Evolutionary conservation across 2,113 vertebrate species (phyloP).

Genomic region (Choloepus hoffmanni): DNA sequence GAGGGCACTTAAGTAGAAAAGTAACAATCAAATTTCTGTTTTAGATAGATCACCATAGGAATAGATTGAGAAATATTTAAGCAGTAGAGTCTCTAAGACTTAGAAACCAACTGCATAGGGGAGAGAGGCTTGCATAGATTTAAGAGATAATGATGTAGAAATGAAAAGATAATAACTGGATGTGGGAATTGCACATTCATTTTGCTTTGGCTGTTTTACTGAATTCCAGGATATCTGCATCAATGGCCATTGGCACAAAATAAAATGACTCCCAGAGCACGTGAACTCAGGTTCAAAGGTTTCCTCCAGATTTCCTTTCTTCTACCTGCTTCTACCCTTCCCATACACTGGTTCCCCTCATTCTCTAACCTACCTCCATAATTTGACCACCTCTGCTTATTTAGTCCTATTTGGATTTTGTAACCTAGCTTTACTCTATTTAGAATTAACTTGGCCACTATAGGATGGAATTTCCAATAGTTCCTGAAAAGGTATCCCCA

Average conservation of each 20-base stretch:
- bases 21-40: neutral
- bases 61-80: constrained; percentile 8
- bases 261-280: neutral
- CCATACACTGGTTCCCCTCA: neutral
- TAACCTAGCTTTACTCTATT: neutral
- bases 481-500: neutral
- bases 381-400: neutral
- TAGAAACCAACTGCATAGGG: neutral
- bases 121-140: neutral
- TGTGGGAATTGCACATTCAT: neutral
- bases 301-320: constrained; percentile 11
- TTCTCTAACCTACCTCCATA: neutral
- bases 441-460: neutral
- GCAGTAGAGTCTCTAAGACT: constrained; percentile 10
- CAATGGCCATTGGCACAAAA: neutral
- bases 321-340: neutral
- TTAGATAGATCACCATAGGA: constrained; percentile 41
- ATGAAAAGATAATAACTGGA: neutral
- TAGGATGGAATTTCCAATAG: constrained; percentile 16
- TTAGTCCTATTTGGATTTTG: constrained; percentile 21
- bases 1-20: neutral
- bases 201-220: constrained; percentile 41
- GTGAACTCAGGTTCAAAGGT: neutral
- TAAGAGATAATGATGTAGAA: constrained; percentile 1
- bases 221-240: neutral